Evolutionary conservation across 2,797 vertebrate species (phyloP).

Genomic region (Momotus momota): DNA sequence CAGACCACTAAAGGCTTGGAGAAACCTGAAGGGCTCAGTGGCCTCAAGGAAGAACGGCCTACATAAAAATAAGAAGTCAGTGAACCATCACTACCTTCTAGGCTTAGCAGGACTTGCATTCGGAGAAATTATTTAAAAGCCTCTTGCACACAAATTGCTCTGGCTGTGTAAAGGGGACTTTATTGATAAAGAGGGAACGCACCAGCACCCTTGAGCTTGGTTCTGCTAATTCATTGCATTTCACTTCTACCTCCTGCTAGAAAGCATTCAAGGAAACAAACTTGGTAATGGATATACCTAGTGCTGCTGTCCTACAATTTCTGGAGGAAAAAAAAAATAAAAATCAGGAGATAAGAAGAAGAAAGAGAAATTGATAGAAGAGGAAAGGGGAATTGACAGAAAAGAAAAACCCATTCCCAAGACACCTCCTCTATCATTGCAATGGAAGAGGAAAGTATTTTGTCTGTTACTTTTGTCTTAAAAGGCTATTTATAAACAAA

Average conservation of each 20-base stretch:
- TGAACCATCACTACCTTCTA: constrained; percentile 61
- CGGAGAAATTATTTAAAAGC: constrained; percentile 57
- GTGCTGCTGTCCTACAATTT: neutral
- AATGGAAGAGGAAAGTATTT: neutral
- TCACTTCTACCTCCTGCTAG: neutral
- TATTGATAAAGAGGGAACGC: neutral
- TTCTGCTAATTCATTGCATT: neutral
- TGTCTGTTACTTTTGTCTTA: neutral
- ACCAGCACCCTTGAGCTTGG: constrained; percentile 23
- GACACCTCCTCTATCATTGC: neutral
- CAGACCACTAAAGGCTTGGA: constrained; percentile 81
- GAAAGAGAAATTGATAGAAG: neutral
- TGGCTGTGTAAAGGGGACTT: neutral
- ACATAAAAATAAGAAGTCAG: constrained; percentile 57
- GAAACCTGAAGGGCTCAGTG: constrained; percentile 72
- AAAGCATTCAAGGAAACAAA: constrained; percentile 43
- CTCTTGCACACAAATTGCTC: constrained; percentile 29
- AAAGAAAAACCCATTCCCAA: neutral
- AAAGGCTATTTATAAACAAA: neutral
- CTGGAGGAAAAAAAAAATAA: neutral
- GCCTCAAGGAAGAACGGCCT: constrained; percentile 78
- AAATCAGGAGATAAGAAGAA: too few species aligned
- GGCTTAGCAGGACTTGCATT: neutral
- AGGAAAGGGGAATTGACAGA: neutral
- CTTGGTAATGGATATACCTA: constrained; percentile 11